phyloP scores from a whole-genome alignment of 2,888 invertebrate species.

The Saturnia pavonia region DNA sequence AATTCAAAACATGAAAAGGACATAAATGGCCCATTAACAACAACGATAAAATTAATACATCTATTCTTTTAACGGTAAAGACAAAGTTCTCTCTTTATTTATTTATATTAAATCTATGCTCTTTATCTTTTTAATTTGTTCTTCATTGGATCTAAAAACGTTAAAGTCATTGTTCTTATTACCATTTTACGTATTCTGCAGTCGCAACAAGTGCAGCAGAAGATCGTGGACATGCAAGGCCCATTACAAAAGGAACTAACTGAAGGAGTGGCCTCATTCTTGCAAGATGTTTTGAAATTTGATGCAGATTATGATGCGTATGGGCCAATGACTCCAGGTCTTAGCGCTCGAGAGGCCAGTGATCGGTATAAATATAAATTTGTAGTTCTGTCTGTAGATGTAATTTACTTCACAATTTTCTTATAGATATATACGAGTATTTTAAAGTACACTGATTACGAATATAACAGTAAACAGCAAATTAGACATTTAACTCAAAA shows the following conservation, averaged over 20 bases:
- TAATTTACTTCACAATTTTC: too few species aligned
- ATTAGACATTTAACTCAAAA: too few species aligned
- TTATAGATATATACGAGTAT: too few species aligned
- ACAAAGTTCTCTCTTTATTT: not conserved
- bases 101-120: not conserved
- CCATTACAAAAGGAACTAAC: constrained; percentile 87
- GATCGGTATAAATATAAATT: constrained; percentile 79
- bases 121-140: not conserved
- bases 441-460: too few species aligned
- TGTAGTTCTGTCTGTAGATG: too few species aligned
- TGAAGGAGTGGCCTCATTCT: constrained; percentile 85
- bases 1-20: too few species aligned
- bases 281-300: constrained; percentile 85
- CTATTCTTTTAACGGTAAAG: not conserved
- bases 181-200: constrained; percentile 30
- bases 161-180: not conserved
- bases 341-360: constrained; percentile 92
- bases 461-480: too few species aligned
- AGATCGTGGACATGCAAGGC: constrained; percentile 88
- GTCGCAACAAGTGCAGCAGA: constrained; percentile 87
- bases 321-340: constrained; percentile 93
- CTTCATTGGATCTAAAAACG: not conserved
- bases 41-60: not conserved
- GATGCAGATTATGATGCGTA: constrained; percentile 87
- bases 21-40: too few species aligned